Conservation (phyloP, 2,797 vertebrate genomes). For the Sandelia bainsii region DNA sequence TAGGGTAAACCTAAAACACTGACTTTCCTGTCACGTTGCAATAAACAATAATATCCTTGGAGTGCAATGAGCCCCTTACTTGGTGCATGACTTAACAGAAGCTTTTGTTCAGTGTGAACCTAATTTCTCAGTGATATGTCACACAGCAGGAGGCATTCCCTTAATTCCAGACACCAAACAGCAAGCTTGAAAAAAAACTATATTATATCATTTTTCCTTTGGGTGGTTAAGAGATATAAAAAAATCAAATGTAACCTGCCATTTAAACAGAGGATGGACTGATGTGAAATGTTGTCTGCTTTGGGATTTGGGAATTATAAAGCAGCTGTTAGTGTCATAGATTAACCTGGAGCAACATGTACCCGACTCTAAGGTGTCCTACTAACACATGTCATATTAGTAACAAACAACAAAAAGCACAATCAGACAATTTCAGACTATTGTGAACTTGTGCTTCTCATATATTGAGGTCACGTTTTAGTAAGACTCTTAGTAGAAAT, state of each 20-base stretch:
- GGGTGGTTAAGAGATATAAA: neutral
- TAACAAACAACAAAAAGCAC: neutral
- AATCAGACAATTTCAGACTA: neutral
- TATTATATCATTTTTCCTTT: neutral
- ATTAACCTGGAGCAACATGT: slow-evolving; percentile 13
- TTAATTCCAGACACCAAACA: neutral
- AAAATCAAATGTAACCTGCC: neutral
- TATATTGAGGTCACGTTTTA: neutral
- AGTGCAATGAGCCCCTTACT: neutral
- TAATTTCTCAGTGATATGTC: neutral
- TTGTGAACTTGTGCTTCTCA: neutral
- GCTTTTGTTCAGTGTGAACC: neutral
- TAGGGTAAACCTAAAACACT: neutral
- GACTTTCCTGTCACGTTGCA: neutral
- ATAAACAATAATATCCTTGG: neutral
- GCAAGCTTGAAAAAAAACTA: neutral
- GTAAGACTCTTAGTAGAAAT: neutral
- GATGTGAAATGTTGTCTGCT: slow-evolving; percentile 19
- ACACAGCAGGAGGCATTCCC: neutral
- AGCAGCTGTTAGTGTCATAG: slow-evolving; percentile 28
- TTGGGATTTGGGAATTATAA: slow-evolving; percentile 24
- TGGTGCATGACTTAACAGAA: neutral
- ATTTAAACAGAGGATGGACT: slow-evolving; percentile 13
- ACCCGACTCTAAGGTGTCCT: neutral
- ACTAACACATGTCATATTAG: slow-evolving; percentile 6